Conservation (phyloP, 2,888 invertebrate species). For the Dione vanillae region DNA sequence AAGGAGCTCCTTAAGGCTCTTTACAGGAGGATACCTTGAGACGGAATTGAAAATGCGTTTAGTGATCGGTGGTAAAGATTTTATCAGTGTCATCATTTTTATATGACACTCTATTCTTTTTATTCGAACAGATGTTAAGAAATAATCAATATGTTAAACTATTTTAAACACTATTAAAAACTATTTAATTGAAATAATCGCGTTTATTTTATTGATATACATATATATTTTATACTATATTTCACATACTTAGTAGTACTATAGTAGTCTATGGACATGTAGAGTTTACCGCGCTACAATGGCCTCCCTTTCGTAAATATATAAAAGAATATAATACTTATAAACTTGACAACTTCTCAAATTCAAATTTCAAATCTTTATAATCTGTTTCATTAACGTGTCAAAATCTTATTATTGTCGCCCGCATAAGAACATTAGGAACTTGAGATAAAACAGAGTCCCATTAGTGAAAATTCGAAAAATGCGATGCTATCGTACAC, state of each 20-base stretch:
- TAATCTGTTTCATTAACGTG: constrained; percentile 76
- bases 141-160: not conserved
- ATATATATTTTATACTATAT: not conserved
- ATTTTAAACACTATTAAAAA: not conserved
- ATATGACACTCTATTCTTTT: constrained; percentile 6
- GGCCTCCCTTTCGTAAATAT: not conserved
- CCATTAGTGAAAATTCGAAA: constrained; percentile 77
- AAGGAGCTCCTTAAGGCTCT: constrained; percentile 65
- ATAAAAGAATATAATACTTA: not conserved
- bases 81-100: constrained; percentile 48
- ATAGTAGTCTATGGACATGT: no score
- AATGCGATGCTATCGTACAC: constrained; percentile 74
- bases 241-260: no score
- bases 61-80: constrained; percentile 60
- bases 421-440: constrained; percentile 82
- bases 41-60: constrained; percentile 76
- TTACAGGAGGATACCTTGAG: constrained; percentile 72
- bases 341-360: not conserved
- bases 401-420: constrained; percentile 81
- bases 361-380: constrained; percentile 44
- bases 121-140: not conserved
- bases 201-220: not conserved
- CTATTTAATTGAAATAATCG: not conserved
- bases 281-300: not conserved
- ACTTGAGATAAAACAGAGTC: constrained; percentile 81